phyloP scores from a whole-genome alignment of 2,113 vertebrate species.

The Oreotragus oreotragus region DNA sequence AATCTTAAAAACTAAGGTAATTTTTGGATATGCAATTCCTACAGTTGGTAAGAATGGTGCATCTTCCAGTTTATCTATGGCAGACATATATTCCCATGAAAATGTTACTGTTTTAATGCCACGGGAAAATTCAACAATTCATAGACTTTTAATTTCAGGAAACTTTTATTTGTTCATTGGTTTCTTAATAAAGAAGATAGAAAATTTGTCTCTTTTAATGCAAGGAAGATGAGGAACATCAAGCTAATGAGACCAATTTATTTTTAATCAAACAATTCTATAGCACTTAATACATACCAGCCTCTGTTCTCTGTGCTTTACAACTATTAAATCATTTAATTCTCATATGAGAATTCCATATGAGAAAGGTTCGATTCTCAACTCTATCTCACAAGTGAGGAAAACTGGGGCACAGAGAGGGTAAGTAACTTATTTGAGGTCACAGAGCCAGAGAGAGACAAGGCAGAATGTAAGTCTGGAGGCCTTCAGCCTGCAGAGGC shows the following conservation, averaged over 20 bases:
- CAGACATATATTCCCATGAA: neutral
- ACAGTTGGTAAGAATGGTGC: neutral
- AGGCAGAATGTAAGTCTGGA: neutral
- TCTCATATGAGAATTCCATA: neutral
- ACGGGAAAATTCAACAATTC: neutral
- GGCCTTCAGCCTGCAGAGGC: neutral
- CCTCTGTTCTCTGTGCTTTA: neutral
- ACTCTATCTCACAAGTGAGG: neutral
- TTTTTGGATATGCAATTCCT: neutral
- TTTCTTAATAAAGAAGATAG: neutral
- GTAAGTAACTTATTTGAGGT: neutral
- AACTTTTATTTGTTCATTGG: neutral
- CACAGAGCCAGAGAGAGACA: neutral
- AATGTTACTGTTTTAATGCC: neutral
- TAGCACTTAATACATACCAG: neutral
- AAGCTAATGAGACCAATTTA: neutral
- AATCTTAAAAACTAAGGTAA: neutral
- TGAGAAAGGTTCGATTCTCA: neutral
- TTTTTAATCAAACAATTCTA: neutral
- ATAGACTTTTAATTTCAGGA: neutral
- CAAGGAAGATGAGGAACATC: slow-evolving; percentile 17
- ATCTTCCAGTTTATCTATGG: neutral
- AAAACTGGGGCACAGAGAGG: neutral
- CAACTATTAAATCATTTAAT: neutral
- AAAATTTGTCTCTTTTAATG: neutral